Evolutionary conservation across 2,113 vertebrate genomes (phyloP).

Genomic region (Leptodactylus fuscus): DNA sequence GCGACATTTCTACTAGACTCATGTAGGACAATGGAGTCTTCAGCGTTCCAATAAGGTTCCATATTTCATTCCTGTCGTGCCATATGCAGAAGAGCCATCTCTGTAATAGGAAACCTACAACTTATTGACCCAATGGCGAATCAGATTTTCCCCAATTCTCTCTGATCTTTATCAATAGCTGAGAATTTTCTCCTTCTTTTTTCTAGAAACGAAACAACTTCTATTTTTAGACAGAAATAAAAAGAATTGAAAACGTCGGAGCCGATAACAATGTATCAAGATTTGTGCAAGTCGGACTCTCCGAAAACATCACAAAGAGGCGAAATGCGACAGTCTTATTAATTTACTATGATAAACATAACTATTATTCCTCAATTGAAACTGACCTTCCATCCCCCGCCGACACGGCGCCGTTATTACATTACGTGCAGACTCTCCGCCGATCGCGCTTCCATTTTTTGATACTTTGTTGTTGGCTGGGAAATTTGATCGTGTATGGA

Average conservation of each 20-base stretch:
- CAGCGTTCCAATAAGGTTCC: too few species aligned
- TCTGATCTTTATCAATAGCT: background rate
- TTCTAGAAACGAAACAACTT: background rate
- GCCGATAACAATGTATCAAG: constrained; percentile 1
- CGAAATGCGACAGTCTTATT: constrained; percentile 37
- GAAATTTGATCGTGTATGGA: constrained; percentile 33
- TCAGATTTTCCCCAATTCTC: background rate
- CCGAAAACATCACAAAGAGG: background rate
- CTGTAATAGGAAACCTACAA: background rate
- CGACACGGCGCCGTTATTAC: constrained; percentile 40
- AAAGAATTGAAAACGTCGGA: background rate
- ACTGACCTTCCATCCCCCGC: constrained; percentile 44
- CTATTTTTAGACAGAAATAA: constrained; percentile 2
- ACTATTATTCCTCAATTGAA: constrained; percentile 49
- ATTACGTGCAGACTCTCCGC: constrained; percentile 12
- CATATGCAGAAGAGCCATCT: too few species aligned
- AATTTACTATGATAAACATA: constrained; percentile 55
- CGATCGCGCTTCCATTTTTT: constrained; percentile 41
- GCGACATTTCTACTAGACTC: too few species aligned
- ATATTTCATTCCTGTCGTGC: too few species aligned
- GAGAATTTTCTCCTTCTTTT: background rate
- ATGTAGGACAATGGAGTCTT: too few species aligned
- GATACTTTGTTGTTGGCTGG: constrained; percentile 44
- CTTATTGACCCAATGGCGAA: too few species aligned
- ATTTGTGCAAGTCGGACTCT: background rate